Evolutionary conservation across 92 coral and sea anemone species (phyloP).

Genomic region (Palythoa heliodiscus): DNA sequence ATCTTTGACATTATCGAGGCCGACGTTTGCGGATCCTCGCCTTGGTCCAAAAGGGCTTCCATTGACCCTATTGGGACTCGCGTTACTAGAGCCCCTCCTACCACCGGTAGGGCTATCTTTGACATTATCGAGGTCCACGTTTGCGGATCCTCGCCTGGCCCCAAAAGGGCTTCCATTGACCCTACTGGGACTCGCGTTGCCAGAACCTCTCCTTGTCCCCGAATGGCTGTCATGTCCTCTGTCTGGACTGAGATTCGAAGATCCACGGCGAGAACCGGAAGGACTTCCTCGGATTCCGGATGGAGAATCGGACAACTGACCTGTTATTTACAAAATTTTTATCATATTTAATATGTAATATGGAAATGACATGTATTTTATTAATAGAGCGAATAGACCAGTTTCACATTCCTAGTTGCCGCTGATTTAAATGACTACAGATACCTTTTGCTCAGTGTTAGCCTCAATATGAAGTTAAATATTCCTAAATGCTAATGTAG

Average conservation of each 20-base stretch:
- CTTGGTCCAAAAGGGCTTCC: not conserved
- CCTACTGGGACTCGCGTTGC: not conserved
- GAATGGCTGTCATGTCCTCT: not conserved
- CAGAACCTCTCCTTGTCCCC: not conserved
- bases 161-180: not conserved
- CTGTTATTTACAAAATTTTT: not conserved
- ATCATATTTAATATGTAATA: too few species aligned
- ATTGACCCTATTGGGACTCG: not conserved
- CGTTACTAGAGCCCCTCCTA: slow-evolving; percentile 11
- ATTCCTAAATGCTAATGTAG: too few species aligned
- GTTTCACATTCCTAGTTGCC: too few species aligned
- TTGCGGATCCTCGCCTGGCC: not conserved
- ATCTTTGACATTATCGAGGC: not conserved
- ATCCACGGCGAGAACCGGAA: slow-evolving; percentile 2
- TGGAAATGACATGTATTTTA: too few species aligned
- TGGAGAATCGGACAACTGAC: slow-evolving; percentile 3
- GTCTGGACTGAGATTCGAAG: not conserved
- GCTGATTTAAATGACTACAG: too few species aligned
- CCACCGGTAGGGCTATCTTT: not conserved
- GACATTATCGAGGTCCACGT: not conserved
- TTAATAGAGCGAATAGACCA: too few species aligned
- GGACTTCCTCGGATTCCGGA: not conserved
- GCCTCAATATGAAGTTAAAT: too few species aligned
- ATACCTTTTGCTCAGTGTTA: too few species aligned
- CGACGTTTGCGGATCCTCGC: slow-evolving; percentile 12